Conservation (phyloP, 2,797 vertebrate genomes). For the Mormyrops boulengeri region DNA sequence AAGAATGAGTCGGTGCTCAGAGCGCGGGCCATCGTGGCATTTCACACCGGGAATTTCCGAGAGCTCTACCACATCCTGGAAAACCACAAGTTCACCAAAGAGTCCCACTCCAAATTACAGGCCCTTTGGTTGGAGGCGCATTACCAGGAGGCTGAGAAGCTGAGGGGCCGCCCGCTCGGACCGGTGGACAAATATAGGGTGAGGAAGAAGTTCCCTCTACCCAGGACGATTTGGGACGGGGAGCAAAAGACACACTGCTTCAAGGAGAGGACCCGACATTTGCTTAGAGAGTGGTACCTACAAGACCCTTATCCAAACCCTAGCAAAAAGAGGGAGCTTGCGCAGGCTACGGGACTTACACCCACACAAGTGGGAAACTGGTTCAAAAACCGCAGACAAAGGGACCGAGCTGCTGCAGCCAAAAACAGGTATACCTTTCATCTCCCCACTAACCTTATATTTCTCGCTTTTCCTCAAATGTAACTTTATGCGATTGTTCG, state of each 20-base stretch:
- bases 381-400: conserved; percentile 99
- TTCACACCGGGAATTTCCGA: conserved; percentile 92
- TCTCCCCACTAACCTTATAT: not conserved
- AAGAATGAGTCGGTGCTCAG: conserved; percentile 95
- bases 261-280: conserved; percentile 95
- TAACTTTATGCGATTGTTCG: not conserved
- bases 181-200: conserved; percentile 99
- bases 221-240: conserved; percentile 97
- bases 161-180: conserved; percentile 89
- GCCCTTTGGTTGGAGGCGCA: conserved; percentile 97
- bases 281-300: conserved; percentile 97
- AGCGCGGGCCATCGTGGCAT: conserved; percentile 92
- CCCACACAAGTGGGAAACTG: conserved; percentile 99
- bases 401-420: conserved; percentile 93
- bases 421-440: conserved; percentile 83
- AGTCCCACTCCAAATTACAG: conserved; percentile 95
- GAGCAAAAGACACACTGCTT: conserved; percentile 99
- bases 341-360: conserved; percentile 97
- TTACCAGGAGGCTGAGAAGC: conserved; percentile 97
- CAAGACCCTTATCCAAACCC: conserved; percentile 98
- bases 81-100: conserved; percentile 99
- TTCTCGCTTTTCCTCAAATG: not conserved
- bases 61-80: conserved; percentile 98
- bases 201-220: conserved; percentile 97
- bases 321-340: conserved; percentile 96